Evolutionary conservation across 2,113 vertebrate genomes (phyloP).

Genomic region (Prinia subflava): DNA sequence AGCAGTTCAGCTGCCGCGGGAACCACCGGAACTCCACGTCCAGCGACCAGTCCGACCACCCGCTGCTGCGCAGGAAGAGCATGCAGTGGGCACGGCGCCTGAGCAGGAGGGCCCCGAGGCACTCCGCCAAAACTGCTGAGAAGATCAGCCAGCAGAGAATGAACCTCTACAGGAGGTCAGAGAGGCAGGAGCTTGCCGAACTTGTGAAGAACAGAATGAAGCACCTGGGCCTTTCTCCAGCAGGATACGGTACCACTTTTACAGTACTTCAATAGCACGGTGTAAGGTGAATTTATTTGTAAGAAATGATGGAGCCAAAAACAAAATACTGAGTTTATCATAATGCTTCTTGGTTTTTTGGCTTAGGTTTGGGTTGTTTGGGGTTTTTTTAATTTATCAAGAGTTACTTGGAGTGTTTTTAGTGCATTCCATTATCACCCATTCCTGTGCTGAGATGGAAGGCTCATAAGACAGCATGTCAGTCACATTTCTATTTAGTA

Average conservation of each 20-base stretch:
- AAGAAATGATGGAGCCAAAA: neutral
- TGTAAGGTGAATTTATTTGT: neutral
- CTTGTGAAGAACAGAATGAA: constrained; percentile 95
- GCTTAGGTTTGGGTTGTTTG: neutral
- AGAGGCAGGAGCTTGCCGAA: constrained; percentile 91
- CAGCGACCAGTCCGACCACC: constrained; percentile 83
- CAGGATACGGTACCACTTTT: constrained; percentile 81
- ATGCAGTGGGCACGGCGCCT: constrained; percentile 92
- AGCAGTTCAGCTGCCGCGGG: constrained; percentile 70
- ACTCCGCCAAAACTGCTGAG: constrained; percentile 78
- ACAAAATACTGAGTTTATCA: neutral
- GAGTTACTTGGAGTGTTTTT: neutral
- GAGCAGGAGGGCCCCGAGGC: constrained; percentile 81
- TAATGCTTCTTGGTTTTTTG: neutral
- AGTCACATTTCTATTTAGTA: neutral
- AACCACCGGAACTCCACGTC: constrained; percentile 79
- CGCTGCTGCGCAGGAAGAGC: constrained; percentile 86
- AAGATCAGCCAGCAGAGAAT: constrained; percentile 86
- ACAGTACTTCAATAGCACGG: neutral
- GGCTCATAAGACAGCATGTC: neutral
- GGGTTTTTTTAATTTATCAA: neutral
- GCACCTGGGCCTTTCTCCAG: constrained; percentile 88
- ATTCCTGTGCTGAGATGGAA: neutral
- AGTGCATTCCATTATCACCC: neutral
- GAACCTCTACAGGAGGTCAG: constrained; percentile 86